Base-by-base conservation (phyloP, 2,888 invertebrate genomes). In the Odontothrips loti region DNA sequence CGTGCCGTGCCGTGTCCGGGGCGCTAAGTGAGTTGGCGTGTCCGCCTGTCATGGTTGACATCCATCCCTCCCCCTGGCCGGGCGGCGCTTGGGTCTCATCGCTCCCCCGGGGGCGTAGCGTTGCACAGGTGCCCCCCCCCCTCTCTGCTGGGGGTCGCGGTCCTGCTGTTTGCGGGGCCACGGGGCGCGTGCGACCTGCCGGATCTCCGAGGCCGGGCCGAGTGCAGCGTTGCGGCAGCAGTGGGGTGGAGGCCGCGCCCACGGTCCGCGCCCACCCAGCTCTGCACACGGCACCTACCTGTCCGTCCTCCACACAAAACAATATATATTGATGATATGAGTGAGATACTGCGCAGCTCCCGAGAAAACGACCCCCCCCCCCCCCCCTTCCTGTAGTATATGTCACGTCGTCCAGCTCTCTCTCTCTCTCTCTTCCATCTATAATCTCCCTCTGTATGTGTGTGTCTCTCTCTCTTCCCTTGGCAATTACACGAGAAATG, bases 21-120 rank as follows among this genome's bases (percentile, higher is more conserved):
- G 23, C 23, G 68, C 68, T 75, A 75, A 75, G 68, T 75, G 68
- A 75, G 68, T 27, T 75, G 1, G 68, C 68, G 68, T 75, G 68
- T 75, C 68, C 27, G 68, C 68, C 27, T 75, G 68, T 75, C 68
- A 75, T 75, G 68, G 68, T 75, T 75, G 68, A 75, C 68, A 75
- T 75, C 68, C 68, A 75, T 75, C 68, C 68, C 58, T 17, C 17
- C 58, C 58, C 17, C n/a, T 6, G 34, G 34, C 34, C n/a, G n/a
- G 34, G 34, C 34, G 34, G 3, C 34, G 34, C 34, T 43, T 43
- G 34, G n/a, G 34, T 6, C 34, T 43, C 34, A 43, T 43, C 34
- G 34, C 34, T 43, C 34, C 34, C 34, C 34, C 34, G 34, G 34
- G 34, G n/a, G n/a, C n/a, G n/a, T n/a, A n/a, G 34, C 34, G 34